These are phyloP conservation scores for Eira barbara DNA, from an alignment of 2,113 vertebrate genomes.

Conservation along the genomic window DNA sequence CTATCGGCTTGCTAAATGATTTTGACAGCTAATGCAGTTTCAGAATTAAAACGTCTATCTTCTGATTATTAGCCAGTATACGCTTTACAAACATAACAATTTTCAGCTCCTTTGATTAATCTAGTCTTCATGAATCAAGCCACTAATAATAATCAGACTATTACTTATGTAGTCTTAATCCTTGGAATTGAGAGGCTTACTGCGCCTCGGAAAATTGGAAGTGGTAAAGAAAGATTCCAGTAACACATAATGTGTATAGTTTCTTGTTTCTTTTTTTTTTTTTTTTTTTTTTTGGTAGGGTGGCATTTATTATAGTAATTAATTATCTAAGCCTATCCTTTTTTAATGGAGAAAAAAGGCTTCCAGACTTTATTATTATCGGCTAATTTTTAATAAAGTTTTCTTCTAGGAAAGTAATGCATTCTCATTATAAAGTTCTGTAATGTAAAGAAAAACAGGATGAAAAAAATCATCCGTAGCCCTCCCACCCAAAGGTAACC, in stretches of 20 bases:
- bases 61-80: background rate
- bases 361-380: constrained; percentile 35
- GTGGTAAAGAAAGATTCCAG: background rate
- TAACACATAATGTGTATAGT: background rate
- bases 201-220: background rate
- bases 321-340: background rate
- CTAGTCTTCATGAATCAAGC: background rate
- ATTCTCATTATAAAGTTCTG: constrained; percentile 22
- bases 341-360: background rate
- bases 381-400: constrained; percentile 44
- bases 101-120: background rate
- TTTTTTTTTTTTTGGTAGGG: background rate
- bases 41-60: background rate
- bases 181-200: background rate
- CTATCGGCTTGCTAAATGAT: background rate
- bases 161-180: background rate
- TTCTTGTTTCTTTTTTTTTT: background rate
- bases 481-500: background rate
- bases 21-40: background rate
- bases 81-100: background rate
- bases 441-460: constrained; percentile 28
- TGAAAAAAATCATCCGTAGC: background rate
- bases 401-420: constrained; percentile 10
- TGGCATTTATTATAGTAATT: constrained; percentile 41
- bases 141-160: background rate